phyloP scores from a whole-genome alignment of 2,113 vertebrate genomes.

The Coregonus clupeaformis region DNA sequence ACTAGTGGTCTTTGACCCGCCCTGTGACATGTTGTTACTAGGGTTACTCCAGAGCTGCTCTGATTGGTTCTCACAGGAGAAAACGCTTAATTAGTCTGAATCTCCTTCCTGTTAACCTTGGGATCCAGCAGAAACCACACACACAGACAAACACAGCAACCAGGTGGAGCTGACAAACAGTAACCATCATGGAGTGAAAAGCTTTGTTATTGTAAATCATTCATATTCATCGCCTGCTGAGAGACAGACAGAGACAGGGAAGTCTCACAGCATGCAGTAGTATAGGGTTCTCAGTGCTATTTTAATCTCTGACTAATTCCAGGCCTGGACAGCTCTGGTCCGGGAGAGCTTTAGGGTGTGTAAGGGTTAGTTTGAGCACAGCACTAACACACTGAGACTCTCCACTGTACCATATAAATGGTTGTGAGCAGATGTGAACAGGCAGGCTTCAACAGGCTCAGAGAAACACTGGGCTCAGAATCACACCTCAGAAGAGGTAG shows the following conservation, averaged over 20 bases:
- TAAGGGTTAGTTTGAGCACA: too few relatives aligned
- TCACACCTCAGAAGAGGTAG: not conserved
- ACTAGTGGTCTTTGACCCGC: conserved; percentile 46
- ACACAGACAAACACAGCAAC: not conserved
- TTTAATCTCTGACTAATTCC: too few relatives aligned
- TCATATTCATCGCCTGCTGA: not conserved
- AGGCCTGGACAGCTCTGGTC: too few relatives aligned
- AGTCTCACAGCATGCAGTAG: too few relatives aligned
- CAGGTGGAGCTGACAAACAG: not conserved
- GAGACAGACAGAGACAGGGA: too few relatives aligned
- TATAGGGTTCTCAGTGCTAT: too few relatives aligned
- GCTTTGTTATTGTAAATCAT: not conserved
- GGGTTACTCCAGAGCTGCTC: conserved; percentile 29
- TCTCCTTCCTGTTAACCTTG: conserved; percentile 54
- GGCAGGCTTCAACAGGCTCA: too few relatives aligned
- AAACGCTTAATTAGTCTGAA: conserved; percentile 55
- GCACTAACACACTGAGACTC: too few relatives aligned
- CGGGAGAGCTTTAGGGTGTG: too few relatives aligned
- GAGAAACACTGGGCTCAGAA: too few relatives aligned
- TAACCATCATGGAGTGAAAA: not conserved
- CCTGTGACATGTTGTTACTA: conserved; percentile 2
- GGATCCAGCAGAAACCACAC: conserved; percentile 26
- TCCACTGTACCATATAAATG: too few relatives aligned
- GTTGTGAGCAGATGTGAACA: too few relatives aligned
- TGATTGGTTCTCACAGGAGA: conserved; percentile 47